These are phyloP conservation scores for Charanyca ferruginea DNA, from an alignment of 2,888 invertebrate species.

Conservation along the genomic window DNA sequence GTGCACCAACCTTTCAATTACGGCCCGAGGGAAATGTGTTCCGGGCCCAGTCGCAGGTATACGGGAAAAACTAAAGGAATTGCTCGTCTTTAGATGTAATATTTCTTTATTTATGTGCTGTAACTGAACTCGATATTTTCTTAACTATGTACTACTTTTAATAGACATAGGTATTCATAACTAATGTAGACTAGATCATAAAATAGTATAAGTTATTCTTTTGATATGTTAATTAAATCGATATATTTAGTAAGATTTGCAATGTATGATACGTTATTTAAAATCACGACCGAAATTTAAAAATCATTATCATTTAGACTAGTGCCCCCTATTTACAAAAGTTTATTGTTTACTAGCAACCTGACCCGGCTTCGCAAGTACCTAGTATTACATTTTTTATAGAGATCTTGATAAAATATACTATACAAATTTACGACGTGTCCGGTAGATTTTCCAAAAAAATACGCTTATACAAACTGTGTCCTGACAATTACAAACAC, in stretches of 20 bases:
- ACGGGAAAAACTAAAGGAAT: constrained; percentile 44
- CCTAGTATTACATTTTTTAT: too few species aligned
- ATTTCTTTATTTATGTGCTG: neutral
- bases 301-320: too few species aligned
- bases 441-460: too few species aligned
- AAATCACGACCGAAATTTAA: too few species aligned
- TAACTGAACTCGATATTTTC: constrained; percentile 15
- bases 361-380: too few species aligned
- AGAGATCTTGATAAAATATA: too few species aligned
- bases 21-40: constrained; percentile 58
- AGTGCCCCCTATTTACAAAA: too few species aligned
- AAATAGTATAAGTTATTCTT: constrained; percentile 36
- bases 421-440: too few species aligned
- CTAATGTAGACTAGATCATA: constrained; percentile 40
- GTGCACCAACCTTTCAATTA: constrained; percentile 70
- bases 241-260: constrained; percentile 18
- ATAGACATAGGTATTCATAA: constrained; percentile 43
- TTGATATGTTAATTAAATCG: constrained; percentile 58
- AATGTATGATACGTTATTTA: too few species aligned
- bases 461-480: too few species aligned
- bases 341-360: too few species aligned
- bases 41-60: constrained; percentile 21
- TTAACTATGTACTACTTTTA: constrained; percentile 30
- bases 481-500: too few species aligned
- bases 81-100: constrained; percentile 34